Evolutionary conservation across 1,140 invertebrate species (phyloP).

Genomic region (roundworm (Caenorhabditis elegans)): WBcel235 BX284605.5:6509501-6510000

Average conservation of each 20-base stretch:
- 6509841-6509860: too few species aligned
- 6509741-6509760: conserved; percentile 43
- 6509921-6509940: conserved; percentile 14
- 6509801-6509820: background rate
- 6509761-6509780: conserved; percentile 50
- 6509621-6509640: conserved; percentile 42
- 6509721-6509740: background rate
- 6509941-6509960: background rate
- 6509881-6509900: too few species aligned
- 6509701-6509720: conserved; percentile 34
- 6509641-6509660: conserved; percentile 47
- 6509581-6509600: conserved; percentile 36
- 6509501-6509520: conserved; percentile 8
- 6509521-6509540: background rate
- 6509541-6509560: background rate
- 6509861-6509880: too few species aligned
- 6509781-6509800: conserved; percentile 34
- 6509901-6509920: background rate
- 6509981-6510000: conserved; percentile 24
- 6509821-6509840: too few species aligned
- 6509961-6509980: background rate
- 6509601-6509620: conserved; percentile 45
- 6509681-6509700: conserved; percentile 40
- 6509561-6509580: background rate
- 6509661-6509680: conserved; percentile 41